These are phyloP conservation scores for Porites divaricata DNA, from an alignment of 92 coral and sea anemone species.

Conservation along the genomic window DNA sequence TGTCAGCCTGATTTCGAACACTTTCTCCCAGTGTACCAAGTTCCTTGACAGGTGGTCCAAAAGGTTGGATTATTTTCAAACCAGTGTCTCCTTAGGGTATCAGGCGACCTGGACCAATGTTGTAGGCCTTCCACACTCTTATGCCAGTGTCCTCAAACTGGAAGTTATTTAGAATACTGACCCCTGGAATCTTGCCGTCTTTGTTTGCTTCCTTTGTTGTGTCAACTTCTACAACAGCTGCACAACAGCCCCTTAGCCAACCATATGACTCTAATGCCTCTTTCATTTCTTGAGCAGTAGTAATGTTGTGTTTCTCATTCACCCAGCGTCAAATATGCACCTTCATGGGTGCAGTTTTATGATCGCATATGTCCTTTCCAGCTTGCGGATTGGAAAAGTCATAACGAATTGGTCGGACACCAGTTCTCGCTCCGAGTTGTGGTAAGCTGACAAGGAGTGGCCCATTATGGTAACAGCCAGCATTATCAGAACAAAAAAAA, in stretches of 20 bases:
- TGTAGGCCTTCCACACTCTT: slow-evolving; percentile 21
- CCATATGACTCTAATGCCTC: slow-evolving; percentile 59
- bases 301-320: slow-evolving; percentile 48
- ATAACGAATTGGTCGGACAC: slow-evolving; percentile 19
- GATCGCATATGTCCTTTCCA: slow-evolving; percentile 47
- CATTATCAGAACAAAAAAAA: slow-evolving; percentile 55
- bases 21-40: too few species aligned
- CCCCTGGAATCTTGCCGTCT: slow-evolving; percentile 34
- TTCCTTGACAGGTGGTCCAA: too few species aligned
- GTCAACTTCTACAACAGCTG: slow-evolving; percentile 40
- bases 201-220: slow-evolving; percentile 21
- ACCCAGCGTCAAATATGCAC: slow-evolving; percentile 43
- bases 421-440: slow-evolving; percentile 32
- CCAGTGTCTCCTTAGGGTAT: background rate
- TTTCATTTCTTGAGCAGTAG: slow-evolving; percentile 54
- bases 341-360: slow-evolving; percentile 50
- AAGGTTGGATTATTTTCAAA: too few species aligned
- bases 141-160: slow-evolving; percentile 8
- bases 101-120: slow-evolving; percentile 23
- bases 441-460: slow-evolving; percentile 26
- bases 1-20: too few species aligned
- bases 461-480: slow-evolving; percentile 51
- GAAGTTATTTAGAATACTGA: slow-evolving; percentile 41
- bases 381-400: slow-evolving; percentile 50
- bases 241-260: slow-evolving; percentile 51